These are phyloP conservation scores for Beris chalybata DNA, from an alignment of 2,888 invertebrate species.

Conservation along the genomic window DNA sequence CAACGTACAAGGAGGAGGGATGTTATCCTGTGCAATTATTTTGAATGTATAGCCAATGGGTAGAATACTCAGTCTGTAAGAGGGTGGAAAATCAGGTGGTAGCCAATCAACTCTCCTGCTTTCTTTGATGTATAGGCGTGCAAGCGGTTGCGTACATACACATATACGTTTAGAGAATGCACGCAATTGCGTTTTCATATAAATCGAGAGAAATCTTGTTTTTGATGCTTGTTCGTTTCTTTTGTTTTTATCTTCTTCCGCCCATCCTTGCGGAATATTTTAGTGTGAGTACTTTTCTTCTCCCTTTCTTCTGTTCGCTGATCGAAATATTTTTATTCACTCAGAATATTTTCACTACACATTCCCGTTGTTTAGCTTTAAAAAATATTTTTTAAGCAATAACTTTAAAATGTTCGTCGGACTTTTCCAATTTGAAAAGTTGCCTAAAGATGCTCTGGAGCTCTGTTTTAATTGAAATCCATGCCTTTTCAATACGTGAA, in stretches of 20 bases:
- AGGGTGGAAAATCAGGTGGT: conserved; percentile 3
- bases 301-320: neutral
- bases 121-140: neutral
- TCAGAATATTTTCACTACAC: too few relatives aligned
- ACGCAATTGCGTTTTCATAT: conserved; percentile 27
- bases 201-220: neutral
- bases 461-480: too few relatives aligned
- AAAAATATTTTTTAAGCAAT: too few relatives aligned
- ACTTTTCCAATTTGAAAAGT: too few relatives aligned
- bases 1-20: conserved; percentile 8
- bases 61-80: neutral
- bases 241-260: conserved; percentile 7
- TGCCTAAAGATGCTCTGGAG: too few relatives aligned
- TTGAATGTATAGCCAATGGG: neutral
- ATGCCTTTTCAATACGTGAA: too few relatives aligned
- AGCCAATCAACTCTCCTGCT: conserved; percentile 13
- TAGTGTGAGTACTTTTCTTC: neutral
- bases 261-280: neutral
- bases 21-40: neutral
- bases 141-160: too few relatives aligned
- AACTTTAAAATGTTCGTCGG: too few relatives aligned
- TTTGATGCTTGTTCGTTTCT: neutral
- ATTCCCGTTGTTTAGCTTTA: too few relatives aligned
- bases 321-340: too few relatives aligned
- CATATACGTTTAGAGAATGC: conserved; percentile 3